phyloP scores from a whole-genome alignment of 2,888 invertebrate species.

The Dryobota labecula region DNA sequence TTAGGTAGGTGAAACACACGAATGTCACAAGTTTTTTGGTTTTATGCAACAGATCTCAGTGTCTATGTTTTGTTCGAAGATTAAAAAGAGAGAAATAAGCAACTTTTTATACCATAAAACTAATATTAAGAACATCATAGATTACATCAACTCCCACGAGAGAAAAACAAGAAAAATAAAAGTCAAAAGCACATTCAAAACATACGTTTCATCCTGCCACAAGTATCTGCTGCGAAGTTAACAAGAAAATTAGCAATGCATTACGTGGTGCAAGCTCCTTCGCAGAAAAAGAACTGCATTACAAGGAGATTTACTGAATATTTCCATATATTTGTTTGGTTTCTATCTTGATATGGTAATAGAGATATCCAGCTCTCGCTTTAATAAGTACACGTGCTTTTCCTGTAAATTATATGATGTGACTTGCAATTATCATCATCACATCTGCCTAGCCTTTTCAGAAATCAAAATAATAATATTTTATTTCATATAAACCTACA shows the following conservation, averaged over 20 bases:
- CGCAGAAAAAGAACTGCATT: constrained; percentile 56
- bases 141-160: neutral
- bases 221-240: constrained; percentile 58
- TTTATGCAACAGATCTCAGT: neutral
- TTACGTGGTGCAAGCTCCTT: constrained; percentile 55
- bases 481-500: too few species aligned
- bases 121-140: neutral
- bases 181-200: constrained; percentile 18
- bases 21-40: neutral
- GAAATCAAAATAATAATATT: too few species aligned
- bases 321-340: constrained; percentile 51
- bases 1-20: too few species aligned
- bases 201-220: constrained; percentile 33
- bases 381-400: neutral
- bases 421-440: neutral
- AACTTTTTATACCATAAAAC: neutral
- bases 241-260: constrained; percentile 68
- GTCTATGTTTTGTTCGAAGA: neutral
- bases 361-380: constrained; percentile 34
- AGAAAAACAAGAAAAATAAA: constrained; percentile 6
- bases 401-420: neutral
- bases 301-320: constrained; percentile 36
- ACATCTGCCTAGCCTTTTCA: too few species aligned
- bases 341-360: constrained; percentile 32
- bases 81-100: neutral